phyloP scores from a whole-genome alignment of 2,888 invertebrate genomes.

The Idaea aversata region DNA sequence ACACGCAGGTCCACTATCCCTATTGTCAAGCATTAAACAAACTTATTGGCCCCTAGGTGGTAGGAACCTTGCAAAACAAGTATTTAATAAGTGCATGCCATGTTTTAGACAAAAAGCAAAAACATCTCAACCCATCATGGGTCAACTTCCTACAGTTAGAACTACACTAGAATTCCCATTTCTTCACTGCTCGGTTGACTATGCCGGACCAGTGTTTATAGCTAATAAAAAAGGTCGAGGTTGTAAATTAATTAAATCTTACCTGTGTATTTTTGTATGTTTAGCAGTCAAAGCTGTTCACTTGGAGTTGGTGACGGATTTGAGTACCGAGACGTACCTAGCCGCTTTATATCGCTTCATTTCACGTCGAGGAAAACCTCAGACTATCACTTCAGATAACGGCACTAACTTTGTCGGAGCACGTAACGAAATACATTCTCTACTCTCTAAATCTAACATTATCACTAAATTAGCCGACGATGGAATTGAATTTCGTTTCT shows the following conservation, averaged over 20 bases:
- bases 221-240: conserved; percentile 23
- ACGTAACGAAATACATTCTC: conserved; percentile 5
- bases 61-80: conserved; percentile 13
- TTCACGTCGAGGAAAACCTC: conserved; percentile 8
- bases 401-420: conserved; percentile 9
- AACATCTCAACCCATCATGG: conserved; percentile 17
- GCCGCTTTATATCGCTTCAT: conserved; percentile 3
- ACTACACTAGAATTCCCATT: background rate
- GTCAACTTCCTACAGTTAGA: conserved; percentile 8
- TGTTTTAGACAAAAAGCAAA: conserved; percentile 19
- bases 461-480: conserved; percentile 7
- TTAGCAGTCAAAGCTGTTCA: conserved; percentile 16
- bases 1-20: conserved; percentile 16
- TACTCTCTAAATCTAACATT: conserved; percentile 4
- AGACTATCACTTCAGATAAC: conserved; percentile 10
- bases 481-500: conserved; percentile 14
- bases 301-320: conserved; percentile 6
- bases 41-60: conserved; percentile 10
- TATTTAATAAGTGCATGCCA: conserved; percentile 17
- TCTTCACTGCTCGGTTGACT: conserved; percentile 11
- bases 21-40: conserved; percentile 10
- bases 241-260: conserved; percentile 25
- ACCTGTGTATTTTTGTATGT: conserved; percentile 28
- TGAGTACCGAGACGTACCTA: conserved; percentile 6
- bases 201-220: conserved; percentile 14